Evolutionary conservation across 2,888 invertebrate species (phyloP).

Genomic region (Stegophylla sp.): DNA sequence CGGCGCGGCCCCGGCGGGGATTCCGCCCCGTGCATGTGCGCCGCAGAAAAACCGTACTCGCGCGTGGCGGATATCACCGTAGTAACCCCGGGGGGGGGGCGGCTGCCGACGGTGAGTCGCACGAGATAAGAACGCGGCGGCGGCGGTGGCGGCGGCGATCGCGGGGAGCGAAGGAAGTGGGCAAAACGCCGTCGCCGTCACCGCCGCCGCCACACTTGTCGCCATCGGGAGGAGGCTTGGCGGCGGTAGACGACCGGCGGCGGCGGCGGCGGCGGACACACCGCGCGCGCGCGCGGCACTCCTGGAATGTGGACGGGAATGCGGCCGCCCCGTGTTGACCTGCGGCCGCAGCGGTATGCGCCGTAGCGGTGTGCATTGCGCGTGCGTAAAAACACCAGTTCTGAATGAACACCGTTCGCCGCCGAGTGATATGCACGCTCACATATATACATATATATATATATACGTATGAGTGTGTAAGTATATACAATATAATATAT

Average conservation of each 20-base stretch:
- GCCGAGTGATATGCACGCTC: not conserved
- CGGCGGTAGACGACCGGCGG: constrained; percentile 41
- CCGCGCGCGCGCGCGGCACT: constrained; percentile 40
- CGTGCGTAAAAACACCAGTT: constrained; percentile 56
- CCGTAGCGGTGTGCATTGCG: constrained; percentile 11
- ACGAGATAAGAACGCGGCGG: not conserved
- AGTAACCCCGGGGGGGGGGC: not conserved
- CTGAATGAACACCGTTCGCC: constrained; percentile 45
- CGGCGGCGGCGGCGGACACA: constrained; percentile 1
- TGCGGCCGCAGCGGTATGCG: constrained; percentile 50
- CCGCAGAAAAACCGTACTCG: not conserved
- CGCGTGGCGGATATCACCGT: no score
- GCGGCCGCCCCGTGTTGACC: constrained; percentile 59
- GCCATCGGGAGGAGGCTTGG: constrained; percentile 15
- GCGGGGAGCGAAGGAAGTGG: no score
- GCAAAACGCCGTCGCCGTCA: not conserved
- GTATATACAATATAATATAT: not conserved
- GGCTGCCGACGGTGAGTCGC: no score
- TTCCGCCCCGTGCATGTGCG: not conserved
- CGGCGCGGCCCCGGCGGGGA: not conserved
- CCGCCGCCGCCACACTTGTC: no score
- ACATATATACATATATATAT: not conserved
- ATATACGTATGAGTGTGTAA: not conserved
- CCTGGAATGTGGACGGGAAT: constrained; percentile 58
- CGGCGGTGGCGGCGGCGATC: not conserved